phyloP scores from a whole-genome alignment of 2,113 vertebrate species.

The Entomyzon cyanotis region DNA sequence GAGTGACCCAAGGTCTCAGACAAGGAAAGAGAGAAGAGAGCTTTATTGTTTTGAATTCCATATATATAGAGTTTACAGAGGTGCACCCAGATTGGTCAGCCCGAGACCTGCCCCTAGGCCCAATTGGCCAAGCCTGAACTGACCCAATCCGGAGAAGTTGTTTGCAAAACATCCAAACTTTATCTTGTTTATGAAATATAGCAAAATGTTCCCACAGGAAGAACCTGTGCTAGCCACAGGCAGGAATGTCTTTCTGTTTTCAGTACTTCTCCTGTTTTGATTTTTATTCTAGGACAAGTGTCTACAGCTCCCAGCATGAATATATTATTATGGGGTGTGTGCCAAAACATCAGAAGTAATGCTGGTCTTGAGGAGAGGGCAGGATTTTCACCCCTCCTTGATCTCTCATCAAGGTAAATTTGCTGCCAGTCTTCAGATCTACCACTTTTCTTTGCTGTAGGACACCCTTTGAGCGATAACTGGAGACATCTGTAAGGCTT shows the following conservation, averaged over 20 bases:
- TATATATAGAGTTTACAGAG: too few species aligned
- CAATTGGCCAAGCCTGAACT: too few species aligned
- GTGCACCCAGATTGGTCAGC: too few species aligned
- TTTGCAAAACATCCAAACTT: too few species aligned
- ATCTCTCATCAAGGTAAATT: neutral
- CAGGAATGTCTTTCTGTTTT: neutral
- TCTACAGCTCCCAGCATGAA: neutral
- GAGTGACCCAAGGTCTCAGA: too few species aligned
- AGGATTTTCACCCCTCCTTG: neutral
- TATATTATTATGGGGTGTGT: neutral
- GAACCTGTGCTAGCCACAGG: too few species aligned
- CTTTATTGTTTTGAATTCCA: too few species aligned
- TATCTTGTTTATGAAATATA: too few species aligned
- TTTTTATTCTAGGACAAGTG: neutral
- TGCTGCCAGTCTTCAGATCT: neutral
- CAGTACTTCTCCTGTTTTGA: neutral
- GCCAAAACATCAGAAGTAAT: neutral
- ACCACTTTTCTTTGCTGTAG: neutral
- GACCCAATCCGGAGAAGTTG: too few species aligned
- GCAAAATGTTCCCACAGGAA: too few species aligned
- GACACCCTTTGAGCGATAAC: neutral
- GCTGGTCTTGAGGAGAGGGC: neutral
- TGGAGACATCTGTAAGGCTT: neutral
- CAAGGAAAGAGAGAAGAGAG: too few species aligned
- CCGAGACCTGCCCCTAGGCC: too few species aligned